Conservation (phyloP, 2,797 vertebrate genomes). For the Dipus sagitta region DNA sequence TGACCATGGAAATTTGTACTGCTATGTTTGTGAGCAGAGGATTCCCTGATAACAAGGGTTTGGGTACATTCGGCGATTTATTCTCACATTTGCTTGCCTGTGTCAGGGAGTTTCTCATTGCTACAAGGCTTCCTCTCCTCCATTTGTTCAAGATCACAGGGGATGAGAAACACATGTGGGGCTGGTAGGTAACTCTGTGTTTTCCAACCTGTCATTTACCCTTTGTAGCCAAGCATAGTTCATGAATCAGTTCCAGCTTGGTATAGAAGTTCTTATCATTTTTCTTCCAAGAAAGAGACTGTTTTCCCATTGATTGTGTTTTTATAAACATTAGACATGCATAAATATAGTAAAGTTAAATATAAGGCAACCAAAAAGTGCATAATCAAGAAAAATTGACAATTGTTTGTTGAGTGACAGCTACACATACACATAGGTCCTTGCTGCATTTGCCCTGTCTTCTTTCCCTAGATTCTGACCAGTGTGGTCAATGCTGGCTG, state of each 20-base stretch:
- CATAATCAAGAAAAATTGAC: neutral
- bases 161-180: neutral
- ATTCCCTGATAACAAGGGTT: neutral
- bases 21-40: conserved; percentile 8
- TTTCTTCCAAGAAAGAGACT: neutral
- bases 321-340: neutral
- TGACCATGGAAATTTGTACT: neutral
- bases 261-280: neutral
- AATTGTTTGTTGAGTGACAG: neutral
- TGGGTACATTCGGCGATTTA: conserved; percentile 23
- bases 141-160: conserved; percentile 14
- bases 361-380: conserved; percentile 5
- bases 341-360: conserved; percentile 38
- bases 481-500: neutral
- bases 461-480: neutral
- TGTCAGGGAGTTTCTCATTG: neutral
- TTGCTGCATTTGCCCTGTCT: neutral
- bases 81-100: neutral
- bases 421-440: neutral
- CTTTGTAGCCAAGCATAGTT: neutral
- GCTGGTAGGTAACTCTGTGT: neutral
- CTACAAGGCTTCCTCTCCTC: neutral
- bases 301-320: neutral
- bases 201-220: neutral
- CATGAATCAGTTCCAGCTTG: neutral